phyloP scores from a whole-genome alignment of 2,888 invertebrate genomes.

The Dastarcus helophoroides region DNA sequence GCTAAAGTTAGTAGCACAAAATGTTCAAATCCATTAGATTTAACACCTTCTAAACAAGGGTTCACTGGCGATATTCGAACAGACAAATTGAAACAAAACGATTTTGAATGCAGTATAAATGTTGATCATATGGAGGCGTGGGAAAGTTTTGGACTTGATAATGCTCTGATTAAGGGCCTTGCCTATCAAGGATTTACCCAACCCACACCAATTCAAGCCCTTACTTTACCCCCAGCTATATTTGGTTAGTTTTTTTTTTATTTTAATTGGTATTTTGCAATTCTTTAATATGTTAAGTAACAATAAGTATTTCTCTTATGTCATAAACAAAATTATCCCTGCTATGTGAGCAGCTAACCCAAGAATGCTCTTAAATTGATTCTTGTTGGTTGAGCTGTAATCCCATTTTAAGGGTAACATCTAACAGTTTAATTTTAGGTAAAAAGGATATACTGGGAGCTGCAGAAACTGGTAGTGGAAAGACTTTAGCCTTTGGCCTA shows the following conservation, averaged over 20 bases:
- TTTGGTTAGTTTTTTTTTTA: constrained; percentile 44
- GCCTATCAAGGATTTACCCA: constrained; percentile 61
- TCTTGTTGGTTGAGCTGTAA: background rate
- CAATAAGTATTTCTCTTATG: too few species aligned
- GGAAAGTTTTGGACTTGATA: constrained; percentile 58
- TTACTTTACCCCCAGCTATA: constrained; percentile 73
- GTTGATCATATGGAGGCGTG: constrained; percentile 48
- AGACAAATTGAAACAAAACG: constrained; percentile 9
- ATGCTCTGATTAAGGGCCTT: constrained; percentile 59
- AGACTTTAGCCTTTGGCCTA: constrained; percentile 94
- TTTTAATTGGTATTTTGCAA: background rate
- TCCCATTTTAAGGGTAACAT: too few species aligned
- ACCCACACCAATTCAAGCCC: constrained; percentile 83
- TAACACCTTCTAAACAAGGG: constrained; percentile 15
- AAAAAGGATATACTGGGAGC: constrained; percentile 92
- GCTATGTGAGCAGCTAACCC: too few species aligned
- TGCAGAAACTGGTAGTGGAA: constrained; percentile 98
- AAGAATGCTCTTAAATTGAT: background rate
- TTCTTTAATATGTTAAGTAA: too few species aligned
- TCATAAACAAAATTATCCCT: too few species aligned
- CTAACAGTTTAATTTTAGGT: too few species aligned
- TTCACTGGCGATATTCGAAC: constrained; percentile 4
- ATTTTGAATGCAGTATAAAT: constrained; percentile 10
- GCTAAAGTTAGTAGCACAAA: background rate
- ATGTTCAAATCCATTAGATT: background rate